Evolutionary conservation across 2,888 invertebrate genomes (phyloP).

Genomic region (Pardosa pseudoannulata): DNA sequence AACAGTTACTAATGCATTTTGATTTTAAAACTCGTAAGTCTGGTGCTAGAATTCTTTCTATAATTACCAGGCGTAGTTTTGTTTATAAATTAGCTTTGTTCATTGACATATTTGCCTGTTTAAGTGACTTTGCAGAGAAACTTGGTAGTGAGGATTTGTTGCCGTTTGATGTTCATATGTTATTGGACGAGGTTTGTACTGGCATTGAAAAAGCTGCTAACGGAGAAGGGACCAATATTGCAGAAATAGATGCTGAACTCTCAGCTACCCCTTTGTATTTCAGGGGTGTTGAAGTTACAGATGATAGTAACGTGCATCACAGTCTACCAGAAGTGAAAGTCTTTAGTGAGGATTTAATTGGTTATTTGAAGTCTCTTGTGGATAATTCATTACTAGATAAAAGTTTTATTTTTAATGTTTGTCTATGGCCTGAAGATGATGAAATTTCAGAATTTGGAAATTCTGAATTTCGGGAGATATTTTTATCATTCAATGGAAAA

Average conservation of each 20-base stretch:
- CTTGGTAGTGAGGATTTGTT: slow-evolving; percentile 5
- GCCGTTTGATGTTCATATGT: not conserved
- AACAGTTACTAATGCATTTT: not conserved
- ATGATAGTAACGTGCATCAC: not conserved
- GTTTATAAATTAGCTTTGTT: slow-evolving; percentile 34
- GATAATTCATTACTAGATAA: slow-evolving; percentile 3
- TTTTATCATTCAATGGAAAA: not conserved
- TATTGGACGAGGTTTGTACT: not conserved
- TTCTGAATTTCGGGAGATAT: slow-evolving; percentile 12
- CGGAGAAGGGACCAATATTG: slow-evolving; percentile 10
- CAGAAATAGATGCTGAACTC: slow-evolving; percentile 12
- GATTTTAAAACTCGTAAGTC: slow-evolving; percentile 13
- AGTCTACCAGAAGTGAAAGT: not conserved
- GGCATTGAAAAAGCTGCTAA: slow-evolving; percentile 9
- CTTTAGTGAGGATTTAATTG: not conserved
- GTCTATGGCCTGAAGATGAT: slow-evolving; percentile 14
- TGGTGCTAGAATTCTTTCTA: slow-evolving; percentile 11
- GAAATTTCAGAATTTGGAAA: slow-evolving; percentile 7
- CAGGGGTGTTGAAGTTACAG: not conserved
- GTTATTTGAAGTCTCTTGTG: not conserved
- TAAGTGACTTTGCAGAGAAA: slow-evolving; percentile 14
- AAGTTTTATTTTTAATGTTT: slow-evolving; percentile 17
- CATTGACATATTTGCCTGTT: slow-evolving; percentile 35
- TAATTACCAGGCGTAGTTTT: slow-evolving; percentile 13
- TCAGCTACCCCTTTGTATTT: not conserved